These are phyloP conservation scores for Tangara arthus DNA, from an alignment of 2,797 vertebrate genomes.

Conservation along the genomic window DNA sequence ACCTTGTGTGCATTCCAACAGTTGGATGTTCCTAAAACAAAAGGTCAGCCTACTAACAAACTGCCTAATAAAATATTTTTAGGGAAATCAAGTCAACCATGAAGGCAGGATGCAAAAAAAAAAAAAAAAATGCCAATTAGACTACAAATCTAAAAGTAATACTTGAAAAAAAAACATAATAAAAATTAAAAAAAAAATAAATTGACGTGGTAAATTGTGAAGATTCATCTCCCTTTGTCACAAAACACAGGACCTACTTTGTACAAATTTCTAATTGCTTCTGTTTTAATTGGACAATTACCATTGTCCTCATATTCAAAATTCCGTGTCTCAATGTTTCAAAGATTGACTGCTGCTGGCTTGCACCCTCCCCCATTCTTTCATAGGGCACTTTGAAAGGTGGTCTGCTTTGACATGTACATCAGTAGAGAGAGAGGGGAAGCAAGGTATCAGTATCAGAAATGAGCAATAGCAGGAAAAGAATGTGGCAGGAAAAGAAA, in stretches of 20 bases:
- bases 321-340: slow-evolving; percentile 13
- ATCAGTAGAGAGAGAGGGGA: slow-evolving; percentile 57
- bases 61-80: slow-evolving; percentile 13
- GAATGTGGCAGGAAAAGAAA: slow-evolving; percentile 50
- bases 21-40: not conserved
- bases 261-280: slow-evolving; percentile 3
- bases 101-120: slow-evolving; percentile 1
- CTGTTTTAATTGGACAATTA: slow-evolving; percentile 56
- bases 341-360: slow-evolving; percentile 54
- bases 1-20: not conserved
- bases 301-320: slow-evolving; percentile 30
- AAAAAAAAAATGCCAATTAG: not conserved
- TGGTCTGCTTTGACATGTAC: slow-evolving; percentile 63
- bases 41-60: not conserved
- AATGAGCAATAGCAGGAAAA: slow-evolving; percentile 44
- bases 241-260: not conserved
- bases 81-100: not conserved
- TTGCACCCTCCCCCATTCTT: slow-evolving; percentile 50
- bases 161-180: not conserved
- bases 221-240: not conserved
- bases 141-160: not conserved
- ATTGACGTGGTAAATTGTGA: not conserved
- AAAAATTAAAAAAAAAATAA: not conserved
- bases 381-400: slow-evolving; percentile 58
- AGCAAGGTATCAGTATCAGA: slow-evolving; percentile 63